Evolutionary conservation across 2,888 invertebrate species (phyloP).

Genomic region (Petrolisthes manimaculis): DNA sequence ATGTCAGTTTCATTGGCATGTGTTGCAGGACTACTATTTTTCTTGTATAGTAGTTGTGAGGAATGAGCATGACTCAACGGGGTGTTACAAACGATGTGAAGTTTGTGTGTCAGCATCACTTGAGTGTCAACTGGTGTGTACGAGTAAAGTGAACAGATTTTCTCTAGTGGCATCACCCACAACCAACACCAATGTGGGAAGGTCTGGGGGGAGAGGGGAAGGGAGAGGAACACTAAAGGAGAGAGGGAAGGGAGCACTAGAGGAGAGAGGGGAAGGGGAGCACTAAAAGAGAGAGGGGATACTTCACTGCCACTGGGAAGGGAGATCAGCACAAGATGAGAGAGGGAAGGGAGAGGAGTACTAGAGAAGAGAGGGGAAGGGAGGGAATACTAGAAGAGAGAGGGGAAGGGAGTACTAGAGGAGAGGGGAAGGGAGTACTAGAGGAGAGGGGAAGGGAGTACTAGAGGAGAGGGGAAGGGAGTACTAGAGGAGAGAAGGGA

Average conservation of each 20-base stretch:
- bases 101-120: too few relatives aligned
- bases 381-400: neutral
- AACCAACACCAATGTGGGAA: neutral
- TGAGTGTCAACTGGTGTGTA: too few relatives aligned
- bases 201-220: neutral
- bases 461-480: neutral
- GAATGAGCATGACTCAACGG: too few relatives aligned
- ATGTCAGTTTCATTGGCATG: too few relatives aligned
- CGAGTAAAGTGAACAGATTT: too few relatives aligned
- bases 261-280: neutral
- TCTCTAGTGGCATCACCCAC: too few relatives aligned
- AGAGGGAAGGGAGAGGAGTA: neutral
- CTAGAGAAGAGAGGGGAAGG: neutral
- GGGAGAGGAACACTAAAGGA: neutral
- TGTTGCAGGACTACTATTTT: too few relatives aligned
- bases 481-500: neutral
- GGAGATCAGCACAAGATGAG: conserved; percentile 1
- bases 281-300: neutral
- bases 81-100: too few relatives aligned
- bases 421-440: neutral
- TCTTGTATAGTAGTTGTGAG: too few relatives aligned
- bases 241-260: neutral
- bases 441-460: neutral
- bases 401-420: neutral
- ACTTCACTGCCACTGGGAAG: too few relatives aligned